These are phyloP conservation scores for Bellardia pandia DNA, from an alignment of 2,888 invertebrate genomes.

Conservation along the genomic window DNA sequence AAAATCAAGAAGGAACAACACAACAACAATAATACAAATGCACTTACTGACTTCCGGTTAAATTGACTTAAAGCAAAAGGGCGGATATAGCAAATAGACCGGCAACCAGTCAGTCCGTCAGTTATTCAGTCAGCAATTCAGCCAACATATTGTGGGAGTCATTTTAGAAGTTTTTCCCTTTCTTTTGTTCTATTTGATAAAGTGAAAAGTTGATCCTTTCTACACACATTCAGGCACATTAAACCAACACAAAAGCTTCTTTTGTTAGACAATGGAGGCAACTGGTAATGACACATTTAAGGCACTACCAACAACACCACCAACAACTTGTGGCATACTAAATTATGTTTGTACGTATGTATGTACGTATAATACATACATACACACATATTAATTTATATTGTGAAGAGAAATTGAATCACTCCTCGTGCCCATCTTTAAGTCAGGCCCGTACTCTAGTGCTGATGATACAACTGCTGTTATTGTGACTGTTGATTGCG, in stretches of 20 bases:
- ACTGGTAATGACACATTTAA: conserved; percentile 68
- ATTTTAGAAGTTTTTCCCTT: conserved; percentile 1
- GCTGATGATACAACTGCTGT: conserved; percentile 17
- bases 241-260: conserved; percentile 60
- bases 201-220: conserved; percentile 2
- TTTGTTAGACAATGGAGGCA: conserved; percentile 66
- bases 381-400: conserved; percentile 53
- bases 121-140: neutral
- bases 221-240: conserved; percentile 29
- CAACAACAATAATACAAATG: conserved; percentile 12
- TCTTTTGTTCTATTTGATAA: conserved; percentile 15
- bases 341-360: conserved; percentile 11
- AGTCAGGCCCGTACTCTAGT: neutral
- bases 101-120: neutral
- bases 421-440: neutral
- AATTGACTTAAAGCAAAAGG: conserved; percentile 29
- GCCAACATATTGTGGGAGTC: neutral
- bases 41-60: conserved; percentile 27
- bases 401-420: conserved; percentile 28
- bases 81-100: conserved; percentile 29
- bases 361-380: conserved; percentile 4
- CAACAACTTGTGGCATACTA: conserved; percentile 71
- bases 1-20: neutral
- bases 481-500: conserved; percentile 58
- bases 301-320: neutral